Conservation (phyloP, 1,140 invertebrate species). For the Teleogryllus occipitalis region DNA sequence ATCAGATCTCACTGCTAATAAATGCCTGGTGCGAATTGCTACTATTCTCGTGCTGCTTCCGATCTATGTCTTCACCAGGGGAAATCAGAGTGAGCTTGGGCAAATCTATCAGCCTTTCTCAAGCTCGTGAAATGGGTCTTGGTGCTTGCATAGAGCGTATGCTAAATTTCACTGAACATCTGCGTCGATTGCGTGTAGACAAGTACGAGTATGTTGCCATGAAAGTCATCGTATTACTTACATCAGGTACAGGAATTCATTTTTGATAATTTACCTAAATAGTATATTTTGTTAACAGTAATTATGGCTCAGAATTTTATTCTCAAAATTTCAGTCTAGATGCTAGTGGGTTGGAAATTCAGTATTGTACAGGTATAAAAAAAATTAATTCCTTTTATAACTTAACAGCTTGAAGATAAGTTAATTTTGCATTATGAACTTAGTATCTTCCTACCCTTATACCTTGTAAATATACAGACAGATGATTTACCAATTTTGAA, state of each 20-base stretch:
- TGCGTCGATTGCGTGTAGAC: slow-evolving; percentile 83
- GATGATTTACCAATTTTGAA: too few species aligned
- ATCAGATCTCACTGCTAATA: slow-evolving; percentile 92
- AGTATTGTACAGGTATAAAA: too few species aligned
- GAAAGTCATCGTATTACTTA: slow-evolving; percentile 88
- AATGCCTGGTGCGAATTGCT: slow-evolving; percentile 96
- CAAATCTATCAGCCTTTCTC: slow-evolving; percentile 65
- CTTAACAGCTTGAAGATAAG: too few species aligned
- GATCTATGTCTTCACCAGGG: slow-evolving; percentile 75
- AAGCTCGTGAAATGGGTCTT: slow-evolving; percentile 58
- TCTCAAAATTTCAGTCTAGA: too few species aligned
- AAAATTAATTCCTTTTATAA: too few species aligned
- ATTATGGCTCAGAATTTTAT: too few species aligned
- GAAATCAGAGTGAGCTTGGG: slow-evolving; percentile 73
- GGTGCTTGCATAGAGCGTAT: slow-evolving; percentile 85
- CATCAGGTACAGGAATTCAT: slow-evolving; percentile 58
- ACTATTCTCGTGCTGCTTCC: slow-evolving; percentile 85
- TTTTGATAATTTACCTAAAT: neutral
- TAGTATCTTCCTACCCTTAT: too few species aligned
- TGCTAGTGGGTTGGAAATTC: too few species aligned
- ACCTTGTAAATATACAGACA: too few species aligned
- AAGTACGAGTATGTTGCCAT: slow-evolving; percentile 94
- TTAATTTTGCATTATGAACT: too few species aligned
- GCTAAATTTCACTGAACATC: slow-evolving; percentile 88
- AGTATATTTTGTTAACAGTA: neutral